A percentile compares a stretch with the other conserved stretches of the same genome.
phyloP scores from a whole-genome alignment of 2,113 vertebrate species.

The Eulacestoma nigropectus region DNA sequence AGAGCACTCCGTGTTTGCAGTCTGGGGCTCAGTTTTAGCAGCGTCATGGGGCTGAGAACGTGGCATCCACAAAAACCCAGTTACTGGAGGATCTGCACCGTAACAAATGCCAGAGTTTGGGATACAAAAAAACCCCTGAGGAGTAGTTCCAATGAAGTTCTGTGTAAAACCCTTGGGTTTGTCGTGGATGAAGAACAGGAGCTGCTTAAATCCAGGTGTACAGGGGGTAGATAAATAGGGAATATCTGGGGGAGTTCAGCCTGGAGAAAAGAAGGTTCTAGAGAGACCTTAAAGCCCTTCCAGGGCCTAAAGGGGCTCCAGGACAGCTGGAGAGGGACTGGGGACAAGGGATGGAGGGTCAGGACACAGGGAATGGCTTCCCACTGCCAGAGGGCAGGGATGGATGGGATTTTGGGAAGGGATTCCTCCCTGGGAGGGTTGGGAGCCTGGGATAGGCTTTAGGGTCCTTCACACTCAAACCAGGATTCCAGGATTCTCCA shows the following conservation, averaged over 20 bases:
- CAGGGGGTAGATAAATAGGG: not conserved
- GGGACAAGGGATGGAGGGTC: not conserved
- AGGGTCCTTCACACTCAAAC: not conserved
- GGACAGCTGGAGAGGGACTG: not conserved
- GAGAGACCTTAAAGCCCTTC: not conserved
- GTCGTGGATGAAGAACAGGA: rapidly evolving
- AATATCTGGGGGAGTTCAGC: not conserved
- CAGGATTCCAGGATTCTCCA: not conserved
- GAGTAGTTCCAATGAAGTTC: not conserved
- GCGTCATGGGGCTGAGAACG: not conserved
- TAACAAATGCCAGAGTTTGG: not conserved
- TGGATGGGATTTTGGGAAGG: not conserved
- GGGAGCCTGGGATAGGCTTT: not conserved
- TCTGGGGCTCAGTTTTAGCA: not conserved
- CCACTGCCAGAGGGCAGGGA: not conserved
- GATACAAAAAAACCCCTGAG: not conserved
- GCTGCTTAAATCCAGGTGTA: not conserved
- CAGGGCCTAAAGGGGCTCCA: not conserved
- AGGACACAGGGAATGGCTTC: not conserved
- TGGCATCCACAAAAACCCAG: not conserved
- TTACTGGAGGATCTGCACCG: not conserved
- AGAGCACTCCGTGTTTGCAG: not conserved
- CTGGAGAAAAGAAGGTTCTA: not conserved
- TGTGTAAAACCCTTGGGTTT: not conserved
- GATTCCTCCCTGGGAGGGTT: rapidly evolving